Percentiles rank a stretch among this genome's conserved stretches.
Conservation (phyloP, 1,140 invertebrate genomes). For the Papilio dardanus region DNA sequence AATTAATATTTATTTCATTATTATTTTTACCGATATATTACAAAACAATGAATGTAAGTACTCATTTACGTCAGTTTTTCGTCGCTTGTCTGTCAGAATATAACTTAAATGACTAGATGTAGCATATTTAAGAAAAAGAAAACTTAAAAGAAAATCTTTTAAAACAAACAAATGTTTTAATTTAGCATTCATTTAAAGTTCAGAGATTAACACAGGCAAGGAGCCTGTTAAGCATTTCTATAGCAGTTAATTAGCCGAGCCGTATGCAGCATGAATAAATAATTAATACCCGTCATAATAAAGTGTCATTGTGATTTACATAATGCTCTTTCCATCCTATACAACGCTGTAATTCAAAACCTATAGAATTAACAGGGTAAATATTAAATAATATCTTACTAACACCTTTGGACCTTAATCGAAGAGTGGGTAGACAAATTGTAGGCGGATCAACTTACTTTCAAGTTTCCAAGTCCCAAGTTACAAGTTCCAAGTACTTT, state of each 20-base stretch:
- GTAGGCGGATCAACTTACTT: not conserved
- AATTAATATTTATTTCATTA: too few relatives aligned
- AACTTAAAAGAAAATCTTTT: not conserved
- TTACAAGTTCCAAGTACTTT: too few relatives aligned
- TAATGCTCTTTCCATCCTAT: not conserved
- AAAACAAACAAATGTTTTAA: not conserved
- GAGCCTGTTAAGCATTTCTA: not conserved
- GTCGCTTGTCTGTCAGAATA: too few relatives aligned
- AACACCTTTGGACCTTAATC: not conserved
- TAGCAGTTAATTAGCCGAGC: not conserved
- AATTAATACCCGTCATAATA: not conserved
- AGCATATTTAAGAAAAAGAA: not conserved
- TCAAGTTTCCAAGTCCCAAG: too few relatives aligned
- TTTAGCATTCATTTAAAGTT: not conserved
- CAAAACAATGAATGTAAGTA: too few relatives aligned
- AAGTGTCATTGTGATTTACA: not conserved
- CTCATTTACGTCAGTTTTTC: too few relatives aligned
- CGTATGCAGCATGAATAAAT: constrained; percentile 1
- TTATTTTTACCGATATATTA: too few relatives aligned
- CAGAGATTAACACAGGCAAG: not conserved
- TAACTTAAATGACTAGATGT: too few relatives aligned
- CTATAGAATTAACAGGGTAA: not conserved
- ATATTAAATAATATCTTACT: not conserved
- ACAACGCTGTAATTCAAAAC: not conserved
- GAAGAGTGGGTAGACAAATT: not conserved